Evolutionary conservation across 2,888 invertebrate species (phyloP), one percentile per base, ranked within the genome.

Genomic region (Troides aeacus): DNA sequence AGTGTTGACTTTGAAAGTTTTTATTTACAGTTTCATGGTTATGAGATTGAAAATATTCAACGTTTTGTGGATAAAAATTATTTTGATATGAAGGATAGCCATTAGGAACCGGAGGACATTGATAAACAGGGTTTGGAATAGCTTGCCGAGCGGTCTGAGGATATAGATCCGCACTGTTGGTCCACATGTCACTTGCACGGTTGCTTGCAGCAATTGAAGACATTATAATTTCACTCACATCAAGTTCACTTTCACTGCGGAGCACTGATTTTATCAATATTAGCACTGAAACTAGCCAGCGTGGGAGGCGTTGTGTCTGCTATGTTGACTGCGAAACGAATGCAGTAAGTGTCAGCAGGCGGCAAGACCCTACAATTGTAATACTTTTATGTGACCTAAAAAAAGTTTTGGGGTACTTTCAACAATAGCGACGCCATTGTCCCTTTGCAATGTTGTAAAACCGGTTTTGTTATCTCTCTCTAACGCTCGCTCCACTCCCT

Each of bases 381-480:
- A 89, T 90, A 90, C 89, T 90, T 90, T 90, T 92, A 88, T 90
- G 84, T 91, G 92, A 90, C 92, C 90, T 89, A 92, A 92, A 92
- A 92, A 92, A 92, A 89, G 79, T 87, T 30, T 91, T 88, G 87
- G 92, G 92, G 92, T 90, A 92, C 89, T 86, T 86, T 83, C 84
- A 92, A 92, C 92, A 92, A 92, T 91, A 90, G 92, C 82, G 79
- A 85, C 85, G 82, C 89, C 80, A 90, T 89, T 92, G 92, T 92
- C 89, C 90, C 90, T 90, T 83, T 80, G 84, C 84, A 72, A 83
- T 87, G 88, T 87, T 89, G 86, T 89, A 87, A 88, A 87, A 85
- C 85, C 81, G 81, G 83, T 77, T 82, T 76, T 72, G 78, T 76
- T 76, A 71, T 90, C 90, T 77, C 82, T 71, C 75, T 90, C 84